Evolutionary conservation across 2,888 invertebrate genomes (phyloP), one percentile per base, ranked within the genome.

Genomic region (Apotomis turbidana): DNA sequence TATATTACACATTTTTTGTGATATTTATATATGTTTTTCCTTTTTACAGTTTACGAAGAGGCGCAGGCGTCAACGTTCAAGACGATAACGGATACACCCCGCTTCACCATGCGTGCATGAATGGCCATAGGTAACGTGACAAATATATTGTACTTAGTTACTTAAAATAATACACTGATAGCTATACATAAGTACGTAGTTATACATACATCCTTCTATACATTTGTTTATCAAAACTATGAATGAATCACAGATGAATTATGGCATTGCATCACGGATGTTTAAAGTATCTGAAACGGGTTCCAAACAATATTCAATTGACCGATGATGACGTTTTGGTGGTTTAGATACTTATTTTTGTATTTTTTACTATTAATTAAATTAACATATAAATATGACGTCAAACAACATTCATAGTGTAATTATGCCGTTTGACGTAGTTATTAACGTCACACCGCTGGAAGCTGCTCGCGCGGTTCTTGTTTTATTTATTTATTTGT

Each of bases 21-120:
- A 73, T 62, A 73, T 52, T 49, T 59, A 76, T 79, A 74, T 63
- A 71, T 13, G 44, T 59, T 59, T 81, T 76, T 75, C 74, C 80
- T 88, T 89, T 84, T 90, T 89, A n/a, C 93, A 98, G 98, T 91
- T 94, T 98, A 86, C 95, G 98, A 75, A 95, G 98, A 85, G 97
- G 97, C 73, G 97, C 98, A 66, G 98, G 98, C 78, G 97, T 98
- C 71, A 99, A 98, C 90, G 97, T 97, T 68, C 97, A 97, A 93
- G 99, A 99, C 87, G 96, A 96, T 81, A 97, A 97, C 86, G 99
- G 98, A 58, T 98, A 98, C 89, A 97, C 98, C 54, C 97, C 98
- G 44, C 95, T 99, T 63, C 99, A 99, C 88, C 98, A 98, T 90
- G 98, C 99, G 68, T 96, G 98, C 76, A 95, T 99, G 75, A 97